Evolutionary conservation across 2,888 invertebrate genomes (phyloP).

Genomic region (Tenodera sinensis): DNA sequence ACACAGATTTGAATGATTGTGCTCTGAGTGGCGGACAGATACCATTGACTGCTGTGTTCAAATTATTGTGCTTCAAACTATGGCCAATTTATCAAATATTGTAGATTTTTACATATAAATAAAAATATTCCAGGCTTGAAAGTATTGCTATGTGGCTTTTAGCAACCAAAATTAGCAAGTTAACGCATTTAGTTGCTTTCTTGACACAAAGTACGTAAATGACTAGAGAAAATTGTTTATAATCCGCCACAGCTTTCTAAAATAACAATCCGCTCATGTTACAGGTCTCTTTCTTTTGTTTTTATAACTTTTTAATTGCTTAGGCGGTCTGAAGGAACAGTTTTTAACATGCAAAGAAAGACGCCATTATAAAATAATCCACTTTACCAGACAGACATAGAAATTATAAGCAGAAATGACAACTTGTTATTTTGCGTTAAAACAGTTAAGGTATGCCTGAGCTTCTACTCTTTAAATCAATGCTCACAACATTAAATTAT

Average conservation of each 20-base stretch:
- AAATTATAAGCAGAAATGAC: not conserved
- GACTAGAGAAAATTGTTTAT: not conserved
- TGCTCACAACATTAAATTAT: conserved; percentile 10
- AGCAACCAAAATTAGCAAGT: not conserved
- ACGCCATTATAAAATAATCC: not conserved
- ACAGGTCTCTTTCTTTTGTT: not conserved
- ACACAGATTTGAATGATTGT: not conserved
- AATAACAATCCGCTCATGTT: not conserved
- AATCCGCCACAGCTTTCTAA: not conserved
- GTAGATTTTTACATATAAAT: not conserved
- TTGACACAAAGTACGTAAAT: not conserved
- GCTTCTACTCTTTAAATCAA: not conserved
- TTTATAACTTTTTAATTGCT: not conserved
- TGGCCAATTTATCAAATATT: not conserved
- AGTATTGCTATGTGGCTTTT: not conserved
- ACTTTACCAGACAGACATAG: not conserved
- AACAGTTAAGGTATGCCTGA: not conserved
- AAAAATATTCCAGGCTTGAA: not conserved
- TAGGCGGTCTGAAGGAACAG: not conserved
- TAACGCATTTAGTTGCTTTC: not conserved
- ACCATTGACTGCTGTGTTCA: not conserved
- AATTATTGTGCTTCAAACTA: not conserved
- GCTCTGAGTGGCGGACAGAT: no score
- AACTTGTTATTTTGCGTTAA: not conserved
- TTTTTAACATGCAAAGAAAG: not conserved